Base-by-base conservation (phyloP, 2,888 invertebrate genomes). In the Drosophila eohydei region DNA sequence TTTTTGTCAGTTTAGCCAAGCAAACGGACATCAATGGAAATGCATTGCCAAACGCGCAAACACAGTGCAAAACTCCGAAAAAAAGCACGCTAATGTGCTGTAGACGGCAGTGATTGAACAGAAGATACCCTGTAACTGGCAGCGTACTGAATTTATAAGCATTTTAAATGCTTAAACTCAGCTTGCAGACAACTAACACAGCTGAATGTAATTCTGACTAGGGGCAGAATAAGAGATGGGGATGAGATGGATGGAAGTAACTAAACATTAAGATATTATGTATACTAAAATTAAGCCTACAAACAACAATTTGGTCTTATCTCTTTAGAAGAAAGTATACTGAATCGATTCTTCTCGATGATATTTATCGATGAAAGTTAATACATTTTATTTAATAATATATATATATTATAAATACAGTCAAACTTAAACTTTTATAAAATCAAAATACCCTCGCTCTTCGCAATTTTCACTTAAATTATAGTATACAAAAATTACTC, bases 11-110 rank as follows among this genome's bases (percentile, higher is more conserved):
- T 28, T 57, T 40, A 40, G 16, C 40, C 41, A 38, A 50, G 36
- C 43, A 65, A 58, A 43, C 56, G 56, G 56, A 28, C 36, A 48
- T 41, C 43, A 66, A 67, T 76, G 77, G 62, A 73, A 77, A 66
- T 77, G 77, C 77, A 77, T 40, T 67, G 56, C 2, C 58, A 58
- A 48, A 38, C 36, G 26, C 48, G 56, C 40, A 58, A 46, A 28
- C 32, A 21, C 41, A 48, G 8, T 8, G 43, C 58, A 68, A 36
- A 58, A 7, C 11, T 16, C 8, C 36, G 7, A n/a, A 48, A 9
- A 30, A 21, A 44, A 28, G 12, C 40, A n/a, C 6, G 9, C 8
- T 0, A 26, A 36, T 16, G 21, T 12, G 6, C 7, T 16, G 5
- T 9, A n/a, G 5, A 8, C 4, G 26, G 11, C 2, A 0, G 0